A percentile compares a stretch with the other conserved stretches of the same genome.
Conservation (phyloP, 64 coral and sea anemone species). For the Acropora yongei region DNA sequence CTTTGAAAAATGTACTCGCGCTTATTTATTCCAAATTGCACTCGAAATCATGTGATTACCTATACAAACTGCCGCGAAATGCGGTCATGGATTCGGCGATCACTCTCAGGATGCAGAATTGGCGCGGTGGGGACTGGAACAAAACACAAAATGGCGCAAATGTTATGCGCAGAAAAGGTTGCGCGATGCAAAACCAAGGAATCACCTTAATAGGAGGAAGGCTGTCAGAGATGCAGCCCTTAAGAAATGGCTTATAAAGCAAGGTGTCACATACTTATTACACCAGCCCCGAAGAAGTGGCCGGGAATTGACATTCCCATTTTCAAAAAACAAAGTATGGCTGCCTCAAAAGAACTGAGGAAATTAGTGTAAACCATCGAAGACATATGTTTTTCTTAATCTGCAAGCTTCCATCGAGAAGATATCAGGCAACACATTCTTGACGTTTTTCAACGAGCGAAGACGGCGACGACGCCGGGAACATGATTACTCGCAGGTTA, state of each 20-base stretch:
- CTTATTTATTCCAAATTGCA: too few relatives aligned
- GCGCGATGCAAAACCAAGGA: too few relatives aligned
- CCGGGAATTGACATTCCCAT: conserved; percentile 55
- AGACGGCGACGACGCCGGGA: conserved; percentile 7
- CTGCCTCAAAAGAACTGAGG: conserved; percentile 36
- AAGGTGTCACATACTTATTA: too few relatives aligned
- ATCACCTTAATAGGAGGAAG: not conserved
- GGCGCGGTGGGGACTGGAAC: too few relatives aligned
- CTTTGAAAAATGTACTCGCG: too few relatives aligned
- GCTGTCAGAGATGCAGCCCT: conserved; percentile 4
- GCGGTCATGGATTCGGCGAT: too few relatives aligned
- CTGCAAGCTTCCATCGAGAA: conserved; percentile 25
- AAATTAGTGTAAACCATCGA: conserved; percentile 29
- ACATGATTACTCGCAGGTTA: conserved; percentile 53
- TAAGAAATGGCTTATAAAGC: not conserved
- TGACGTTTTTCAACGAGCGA: conserved; percentile 46
- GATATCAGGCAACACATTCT: conserved; percentile 15
- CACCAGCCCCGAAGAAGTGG: not conserved
- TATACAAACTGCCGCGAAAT: too few relatives aligned
- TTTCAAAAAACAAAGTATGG: conserved; percentile 24
- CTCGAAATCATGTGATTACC: too few relatives aligned
- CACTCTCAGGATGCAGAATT: too few relatives aligned
- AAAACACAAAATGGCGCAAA: too few relatives aligned
- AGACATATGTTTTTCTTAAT: conserved; percentile 7
- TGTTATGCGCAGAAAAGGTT: too few relatives aligned